Evolutionary conservation across 2,888 invertebrate genomes (phyloP).

Genomic region (Hypolimnas misippus): DNA sequence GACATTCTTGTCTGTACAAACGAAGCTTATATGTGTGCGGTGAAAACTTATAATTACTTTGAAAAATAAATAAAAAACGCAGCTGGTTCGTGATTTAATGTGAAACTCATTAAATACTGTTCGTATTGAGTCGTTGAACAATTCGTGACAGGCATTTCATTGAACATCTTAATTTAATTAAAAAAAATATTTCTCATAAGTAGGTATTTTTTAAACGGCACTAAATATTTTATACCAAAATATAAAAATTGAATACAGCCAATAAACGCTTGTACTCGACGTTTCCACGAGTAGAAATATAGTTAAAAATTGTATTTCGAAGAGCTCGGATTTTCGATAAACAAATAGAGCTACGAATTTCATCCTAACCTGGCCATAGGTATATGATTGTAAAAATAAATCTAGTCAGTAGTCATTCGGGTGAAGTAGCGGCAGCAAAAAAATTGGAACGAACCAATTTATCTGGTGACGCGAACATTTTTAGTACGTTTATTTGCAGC

Average conservation of each 20-base stretch:
- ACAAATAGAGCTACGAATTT: neutral
- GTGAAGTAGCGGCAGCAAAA: conserved; percentile 32
- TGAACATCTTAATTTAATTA: neutral
- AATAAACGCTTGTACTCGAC: conserved; percentile 1
- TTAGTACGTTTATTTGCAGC: conserved; percentile 31
- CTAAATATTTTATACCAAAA: too few relatives aligned
- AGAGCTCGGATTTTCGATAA: neutral
- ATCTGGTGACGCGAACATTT: conserved; percentile 40
- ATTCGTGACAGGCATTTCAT: conserved; percentile 1
- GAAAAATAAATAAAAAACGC: conserved; percentile 40
- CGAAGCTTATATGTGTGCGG: conserved; percentile 40
- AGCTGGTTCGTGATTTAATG: conserved; percentile 36
- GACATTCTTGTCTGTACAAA: conserved; percentile 71
- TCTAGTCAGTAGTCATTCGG: conserved; percentile 17
- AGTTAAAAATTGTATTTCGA: neutral
- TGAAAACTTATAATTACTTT: conserved; percentile 43
- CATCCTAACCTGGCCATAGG: conserved; percentile 18
- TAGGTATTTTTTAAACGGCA: too few relatives aligned
- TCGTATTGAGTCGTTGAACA: conserved; percentile 15
- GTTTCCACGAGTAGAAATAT: neutral
- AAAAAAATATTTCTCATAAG: too few relatives aligned
- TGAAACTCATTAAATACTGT: conserved; percentile 33
- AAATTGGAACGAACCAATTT: conserved; percentile 43
- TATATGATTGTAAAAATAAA: conserved; percentile 32
- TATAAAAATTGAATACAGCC: neutral